Evolutionary conservation across 2,888 invertebrate genomes (phyloP).

Genomic region (Amphipoea oculea): DNA sequence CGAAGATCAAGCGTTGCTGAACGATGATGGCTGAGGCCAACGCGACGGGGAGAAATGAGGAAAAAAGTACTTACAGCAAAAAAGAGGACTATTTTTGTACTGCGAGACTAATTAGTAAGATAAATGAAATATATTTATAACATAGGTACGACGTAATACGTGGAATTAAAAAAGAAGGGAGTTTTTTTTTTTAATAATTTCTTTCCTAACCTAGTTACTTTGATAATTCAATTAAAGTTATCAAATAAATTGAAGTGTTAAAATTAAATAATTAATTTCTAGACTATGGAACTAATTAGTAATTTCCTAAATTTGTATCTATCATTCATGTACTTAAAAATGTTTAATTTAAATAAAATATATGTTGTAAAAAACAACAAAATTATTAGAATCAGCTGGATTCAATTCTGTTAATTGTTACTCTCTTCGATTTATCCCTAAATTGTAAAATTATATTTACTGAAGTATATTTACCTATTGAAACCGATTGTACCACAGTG

Average conservation of each 20-base stretch:
- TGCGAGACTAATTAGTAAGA: background rate
- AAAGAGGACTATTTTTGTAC: slow-evolving; percentile 16
- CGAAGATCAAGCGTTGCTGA: slow-evolving; percentile 32
- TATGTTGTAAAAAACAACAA: too few relatives aligned
- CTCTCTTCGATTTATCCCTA: background rate
- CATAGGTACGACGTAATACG: too few relatives aligned
- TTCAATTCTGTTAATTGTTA: background rate
- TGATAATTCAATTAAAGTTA: background rate
- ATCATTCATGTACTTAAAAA: background rate
- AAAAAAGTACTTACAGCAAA: background rate
- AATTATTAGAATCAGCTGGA: background rate
- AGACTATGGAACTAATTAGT: background rate
- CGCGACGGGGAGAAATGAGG: slow-evolving; percentile 8
- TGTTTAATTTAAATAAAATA: background rate
- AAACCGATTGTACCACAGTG: background rate
- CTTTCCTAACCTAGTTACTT: background rate
- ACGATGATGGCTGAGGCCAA: slow-evolving; percentile 18
- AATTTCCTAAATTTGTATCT: background rate
- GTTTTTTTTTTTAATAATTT: background rate
- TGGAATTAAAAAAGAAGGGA: too few relatives aligned
- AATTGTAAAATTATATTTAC: background rate
- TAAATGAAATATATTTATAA: background rate
- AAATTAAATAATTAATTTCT: background rate
- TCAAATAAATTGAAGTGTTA: background rate
- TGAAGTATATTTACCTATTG: too few relatives aligned